Evolutionary conservation across 37 sponge, comb jelly and placozoan species (phyloP).

Genomic region (Mnemiopsis leidyi): DNA sequence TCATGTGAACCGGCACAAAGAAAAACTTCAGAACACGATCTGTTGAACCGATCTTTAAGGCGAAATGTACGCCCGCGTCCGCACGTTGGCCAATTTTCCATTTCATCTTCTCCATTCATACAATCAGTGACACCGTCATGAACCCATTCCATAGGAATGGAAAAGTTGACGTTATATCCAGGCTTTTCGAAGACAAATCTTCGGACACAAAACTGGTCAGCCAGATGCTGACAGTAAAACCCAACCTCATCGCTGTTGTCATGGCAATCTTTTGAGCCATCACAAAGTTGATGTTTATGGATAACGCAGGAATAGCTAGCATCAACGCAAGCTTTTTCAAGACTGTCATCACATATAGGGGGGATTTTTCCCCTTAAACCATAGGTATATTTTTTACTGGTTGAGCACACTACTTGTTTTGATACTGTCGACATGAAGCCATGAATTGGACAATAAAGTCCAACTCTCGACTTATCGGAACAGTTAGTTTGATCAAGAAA

Average conservation of each 20-base stretch:
- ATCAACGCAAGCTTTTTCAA: neutral
- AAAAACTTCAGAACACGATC: neutral
- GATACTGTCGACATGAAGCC: neutral
- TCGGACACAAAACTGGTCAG: neutral
- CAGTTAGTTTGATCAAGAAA: neutral
- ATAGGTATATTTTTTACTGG: neutral
- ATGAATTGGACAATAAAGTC: neutral
- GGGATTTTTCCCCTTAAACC: neutral
- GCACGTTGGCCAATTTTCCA: neutral
- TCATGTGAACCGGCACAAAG: too few species aligned
- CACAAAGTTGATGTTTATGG: slow-evolving; percentile 26
- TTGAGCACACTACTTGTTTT: neutral
- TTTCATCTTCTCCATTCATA: neutral
- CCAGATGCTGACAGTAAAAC: neutral
- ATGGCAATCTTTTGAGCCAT: neutral
- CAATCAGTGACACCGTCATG: neutral
- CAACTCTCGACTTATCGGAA: neutral
- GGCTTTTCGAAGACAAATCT: neutral
- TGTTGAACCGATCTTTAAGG: neutral
- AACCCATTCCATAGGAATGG: neutral
- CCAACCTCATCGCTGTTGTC: neutral
- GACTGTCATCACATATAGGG: neutral
- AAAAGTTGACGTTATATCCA: neutral
- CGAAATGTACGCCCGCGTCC: neutral
- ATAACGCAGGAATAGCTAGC: neutral